Conservation (phyloP, 1,140 invertebrate genomes). For the Dendrolimus kikuchii region DNA sequence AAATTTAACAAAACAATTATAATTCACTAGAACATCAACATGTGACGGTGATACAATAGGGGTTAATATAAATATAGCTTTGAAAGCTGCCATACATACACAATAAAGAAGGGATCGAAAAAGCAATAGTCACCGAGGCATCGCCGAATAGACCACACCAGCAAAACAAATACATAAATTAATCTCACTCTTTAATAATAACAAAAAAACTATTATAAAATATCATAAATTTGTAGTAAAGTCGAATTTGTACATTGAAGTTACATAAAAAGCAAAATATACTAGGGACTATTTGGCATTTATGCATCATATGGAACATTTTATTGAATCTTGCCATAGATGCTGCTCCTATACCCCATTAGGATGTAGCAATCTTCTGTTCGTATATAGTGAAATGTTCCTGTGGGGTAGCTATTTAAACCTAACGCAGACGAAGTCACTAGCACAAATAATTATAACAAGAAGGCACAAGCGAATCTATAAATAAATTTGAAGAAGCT, state of each 20-base stretch:
- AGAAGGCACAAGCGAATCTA: slow-evolving; percentile 66
- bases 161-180: slow-evolving; percentile 54
- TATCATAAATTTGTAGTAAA: too few species aligned
- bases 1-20: slow-evolving; percentile 47
- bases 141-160: slow-evolving; percentile 45
- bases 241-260: too few species aligned
- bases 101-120: slow-evolving; percentile 45
- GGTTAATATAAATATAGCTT: slow-evolving; percentile 32
- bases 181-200: slow-evolving; percentile 60
- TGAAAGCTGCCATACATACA: slow-evolving; percentile 35
- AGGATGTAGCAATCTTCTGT: too few species aligned
- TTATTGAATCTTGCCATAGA: too few species aligned
- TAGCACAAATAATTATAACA: slow-evolving; percentile 35
- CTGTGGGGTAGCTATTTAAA: too few species aligned
- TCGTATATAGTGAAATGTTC: too few species aligned
- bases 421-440: too few species aligned
- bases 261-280: too few species aligned
- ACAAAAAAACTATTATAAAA: slow-evolving; percentile 10
- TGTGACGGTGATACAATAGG: slow-evolving; percentile 44
- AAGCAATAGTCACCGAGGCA: slow-evolving; percentile 49
- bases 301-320: too few species aligned
- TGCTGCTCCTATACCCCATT: too few species aligned
- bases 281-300: too few species aligned
- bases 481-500: slow-evolving; percentile 59
- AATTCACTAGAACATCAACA: slow-evolving; percentile 53